Evolutionary conservation across 2,888 invertebrate species (phyloP).

Genomic region (Meteorus cinctellus): DNA sequence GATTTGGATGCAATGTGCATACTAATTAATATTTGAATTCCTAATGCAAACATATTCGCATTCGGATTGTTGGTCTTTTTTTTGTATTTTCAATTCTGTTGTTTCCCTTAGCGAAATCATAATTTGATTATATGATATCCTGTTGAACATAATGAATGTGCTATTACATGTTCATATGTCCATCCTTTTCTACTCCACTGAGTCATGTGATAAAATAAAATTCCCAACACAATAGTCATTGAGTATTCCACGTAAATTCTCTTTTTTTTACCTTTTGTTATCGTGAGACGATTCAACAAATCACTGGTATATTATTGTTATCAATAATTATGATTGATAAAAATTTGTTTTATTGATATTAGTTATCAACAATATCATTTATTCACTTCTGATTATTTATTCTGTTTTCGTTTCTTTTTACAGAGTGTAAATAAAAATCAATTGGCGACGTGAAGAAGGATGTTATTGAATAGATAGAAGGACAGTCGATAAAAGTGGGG

Average conservation of each 20-base stretch:
- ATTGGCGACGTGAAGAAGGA: background rate
- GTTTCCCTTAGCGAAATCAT: background rate
- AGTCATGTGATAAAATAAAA: conserved; percentile 4
- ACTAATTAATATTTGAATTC: background rate
- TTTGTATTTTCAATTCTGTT: background rate
- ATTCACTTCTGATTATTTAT: background rate
- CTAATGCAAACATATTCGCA: background rate
- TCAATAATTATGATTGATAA: background rate
- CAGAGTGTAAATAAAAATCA: background rate
- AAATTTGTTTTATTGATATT: background rate
- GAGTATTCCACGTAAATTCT: background rate
- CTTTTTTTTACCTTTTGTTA: background rate
- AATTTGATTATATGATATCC: background rate
- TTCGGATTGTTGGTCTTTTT: background rate
- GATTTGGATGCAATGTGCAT: background rate
- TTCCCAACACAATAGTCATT: background rate
- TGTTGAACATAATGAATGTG: background rate
- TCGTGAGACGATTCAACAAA: background rate
- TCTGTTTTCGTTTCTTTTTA: background rate
- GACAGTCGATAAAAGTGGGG: conserved; percentile 37
- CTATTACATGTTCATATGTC: background rate
- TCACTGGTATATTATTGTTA: background rate
- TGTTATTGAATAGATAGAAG: background rate
- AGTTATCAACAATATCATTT: background rate
- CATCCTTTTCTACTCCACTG: background rate